Evolutionary conservation across 2,888 invertebrate species (phyloP), one percentile per base, ranked within the genome.

Genomic region (Drosophila picticornis): DNA sequence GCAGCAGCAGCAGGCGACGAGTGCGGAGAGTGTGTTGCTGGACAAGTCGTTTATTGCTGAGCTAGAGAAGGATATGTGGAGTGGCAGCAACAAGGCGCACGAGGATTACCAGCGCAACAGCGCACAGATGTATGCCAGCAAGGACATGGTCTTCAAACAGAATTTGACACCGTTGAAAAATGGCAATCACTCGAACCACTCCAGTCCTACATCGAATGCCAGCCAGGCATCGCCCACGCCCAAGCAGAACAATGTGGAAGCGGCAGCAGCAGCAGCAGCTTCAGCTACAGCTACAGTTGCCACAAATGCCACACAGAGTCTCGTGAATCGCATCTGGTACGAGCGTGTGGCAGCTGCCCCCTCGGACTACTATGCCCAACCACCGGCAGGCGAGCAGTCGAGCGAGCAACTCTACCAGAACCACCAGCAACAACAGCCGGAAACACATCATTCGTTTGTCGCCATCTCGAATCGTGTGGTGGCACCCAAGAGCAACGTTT

Each of bases 1-100:
- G n/a, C 53, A 29, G 13, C 65, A 65, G 25, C 58, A 38, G 38
- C 38, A 0, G 10, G 13, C 92, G 16, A 93, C 94, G 2, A 94
- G 94, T 70, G 83, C 92, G 13, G 93, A 94, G 2, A 94, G 94
- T 70, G 83, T 91, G 25, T 93, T 94, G 83, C 90, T 95, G 25
- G 95, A 95, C 86, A 94, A 94, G 11, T 94, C 94, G 22, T 96
- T 96, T 75, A 93, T 96, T 43, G 95, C 94, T 0, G 96, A 96
- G 85, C 91, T 96, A 57, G 96, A 96, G 90, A 96, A 95, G 80
- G 95, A 94, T 81, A 92, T 96, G 89, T 93, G 93, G 75, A 91
- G 90, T 65, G 83, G 88, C 51, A 82, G 81, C 51, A 90, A 83
- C 59, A 88, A 88, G 60, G 91, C 91, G 5, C 92, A 92, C 67